These are phyloP conservation scores for Actinopyga echinites DNA, from an alignment of 53 echinoderm and acorn worm species.

Conservation along the genomic window DNA sequence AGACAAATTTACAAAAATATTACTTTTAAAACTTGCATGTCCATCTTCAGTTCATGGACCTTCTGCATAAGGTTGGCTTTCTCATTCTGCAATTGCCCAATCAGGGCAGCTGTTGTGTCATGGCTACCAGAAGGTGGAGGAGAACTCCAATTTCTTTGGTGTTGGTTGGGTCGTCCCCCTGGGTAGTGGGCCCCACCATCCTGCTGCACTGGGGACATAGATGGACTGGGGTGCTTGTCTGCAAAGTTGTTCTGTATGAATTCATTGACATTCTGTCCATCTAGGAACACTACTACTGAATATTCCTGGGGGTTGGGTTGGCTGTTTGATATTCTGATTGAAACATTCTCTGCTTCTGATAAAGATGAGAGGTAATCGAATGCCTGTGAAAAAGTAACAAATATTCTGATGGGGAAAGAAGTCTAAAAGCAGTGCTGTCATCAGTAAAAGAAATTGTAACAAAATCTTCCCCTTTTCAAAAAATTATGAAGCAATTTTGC, in stretches of 20 bases:
- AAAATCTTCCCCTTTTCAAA: neutral
- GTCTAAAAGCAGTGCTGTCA: too few species aligned
- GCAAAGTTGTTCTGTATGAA: constrained; percentile 28
- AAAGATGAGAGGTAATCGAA: constrained; percentile 49
- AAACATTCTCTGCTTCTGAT: constrained; percentile 46
- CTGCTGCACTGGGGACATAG: constrained; percentile 19
- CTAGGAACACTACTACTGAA: constrained; percentile 21
- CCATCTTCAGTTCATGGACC: constrained; percentile 36
- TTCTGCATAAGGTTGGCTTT: constrained; percentile 55
- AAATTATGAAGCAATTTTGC: too few species aligned
- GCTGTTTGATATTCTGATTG: neutral
- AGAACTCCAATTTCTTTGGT: constrained; percentile 13
- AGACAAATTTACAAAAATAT: neutral
- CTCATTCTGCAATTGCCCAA: constrained; percentile 42
- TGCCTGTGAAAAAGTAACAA: constrained; percentile 37
- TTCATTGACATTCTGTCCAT: constrained; percentile 27
- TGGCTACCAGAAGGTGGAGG: neutral
- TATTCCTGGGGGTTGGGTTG: neutral
- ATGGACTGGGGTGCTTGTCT: constrained; percentile 19
- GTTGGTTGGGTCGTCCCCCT: neutral
- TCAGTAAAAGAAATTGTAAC: too few species aligned
- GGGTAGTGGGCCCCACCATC: neutral
- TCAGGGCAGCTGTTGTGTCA: neutral
- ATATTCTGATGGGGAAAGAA: too few species aligned
- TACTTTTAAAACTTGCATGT: constrained; percentile 33